Evolutionary conservation across 2,888 invertebrate genomes (phyloP).

Genomic region (Leucophenga montana): DNA sequence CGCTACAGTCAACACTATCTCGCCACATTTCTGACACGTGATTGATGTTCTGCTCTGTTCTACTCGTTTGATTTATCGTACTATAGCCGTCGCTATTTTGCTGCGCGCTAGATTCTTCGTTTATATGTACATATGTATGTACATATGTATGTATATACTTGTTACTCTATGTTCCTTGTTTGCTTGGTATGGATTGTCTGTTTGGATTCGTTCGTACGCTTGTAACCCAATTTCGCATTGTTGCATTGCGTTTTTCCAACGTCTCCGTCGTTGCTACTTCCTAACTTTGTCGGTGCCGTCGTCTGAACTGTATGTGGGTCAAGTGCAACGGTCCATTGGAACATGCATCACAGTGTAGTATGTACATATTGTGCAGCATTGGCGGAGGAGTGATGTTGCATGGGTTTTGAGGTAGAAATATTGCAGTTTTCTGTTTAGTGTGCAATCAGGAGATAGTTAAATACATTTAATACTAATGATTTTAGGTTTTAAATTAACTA

Average conservation of each 20-base stretch:
- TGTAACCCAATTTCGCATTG: conserved; percentile 8
- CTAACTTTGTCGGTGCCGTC: not conserved
- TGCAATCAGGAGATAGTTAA: too few species aligned
- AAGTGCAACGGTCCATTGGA: conserved; percentile 53
- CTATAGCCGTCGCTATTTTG: too few species aligned
- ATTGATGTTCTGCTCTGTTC: not conserved
- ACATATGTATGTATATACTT: too few species aligned
- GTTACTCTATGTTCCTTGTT: not conserved
- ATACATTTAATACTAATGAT: too few species aligned
- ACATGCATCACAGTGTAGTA: too few species aligned
- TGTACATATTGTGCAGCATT: conserved; percentile 1
- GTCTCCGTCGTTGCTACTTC: not conserved
- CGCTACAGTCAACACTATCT: conserved; percentile 44
- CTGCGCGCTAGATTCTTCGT: too few species aligned
- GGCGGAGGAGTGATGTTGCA: too few species aligned
- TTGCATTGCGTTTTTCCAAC: not conserved
- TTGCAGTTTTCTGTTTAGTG: too few species aligned
- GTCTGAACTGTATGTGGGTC: conserved; percentile 53
- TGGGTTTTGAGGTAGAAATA: too few species aligned
- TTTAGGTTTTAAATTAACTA: too few species aligned
- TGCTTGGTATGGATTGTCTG: not conserved
- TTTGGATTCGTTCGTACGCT: not conserved
- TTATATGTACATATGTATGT: too few species aligned
- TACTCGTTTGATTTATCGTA: too few species aligned
- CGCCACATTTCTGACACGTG: conserved; percentile 28